Percentiles rank a stretch among this genome's conserved stretches.
These are phyloP conservation scores for Tetranychus piercei DNA, from an alignment of 2,888 invertebrate genomes.

Conservation along the genomic window DNA sequence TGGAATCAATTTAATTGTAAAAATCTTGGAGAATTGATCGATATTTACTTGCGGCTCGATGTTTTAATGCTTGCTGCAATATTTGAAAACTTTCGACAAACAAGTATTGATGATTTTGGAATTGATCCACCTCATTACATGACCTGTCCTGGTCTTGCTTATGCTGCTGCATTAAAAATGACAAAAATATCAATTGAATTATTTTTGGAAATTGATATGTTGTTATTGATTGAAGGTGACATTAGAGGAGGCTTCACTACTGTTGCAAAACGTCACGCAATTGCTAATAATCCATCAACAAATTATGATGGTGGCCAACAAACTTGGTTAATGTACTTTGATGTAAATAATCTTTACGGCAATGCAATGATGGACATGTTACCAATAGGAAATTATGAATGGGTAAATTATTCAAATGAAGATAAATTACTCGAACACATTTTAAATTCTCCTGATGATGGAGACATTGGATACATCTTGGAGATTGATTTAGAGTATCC, in stretches of 20 bases:
- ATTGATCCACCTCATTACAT: neutral
- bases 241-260: no score
- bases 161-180: no score
- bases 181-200: no score
- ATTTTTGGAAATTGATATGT: no score
- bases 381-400: constrained; percentile 17
- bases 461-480: neutral
- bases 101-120: neutral
- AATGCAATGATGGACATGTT: neutral
- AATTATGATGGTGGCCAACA: neutral
- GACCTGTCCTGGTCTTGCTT: no score
- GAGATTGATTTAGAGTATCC: constrained; percentile 7
- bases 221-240: no score
- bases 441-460: no score
- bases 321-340: constrained; percentile 21
- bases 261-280: no score
- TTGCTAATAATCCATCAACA: constrained; percentile 10
- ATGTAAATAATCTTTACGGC: constrained; percentile 12
- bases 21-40: neutral
- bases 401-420: neutral
- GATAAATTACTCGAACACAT: no score
- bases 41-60: neutral
- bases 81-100: neutral
- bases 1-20: neutral
- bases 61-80: neutral